Base-by-base conservation (phyloP, 2,888 invertebrate species). In the Leucoptera coffeella region DNA sequence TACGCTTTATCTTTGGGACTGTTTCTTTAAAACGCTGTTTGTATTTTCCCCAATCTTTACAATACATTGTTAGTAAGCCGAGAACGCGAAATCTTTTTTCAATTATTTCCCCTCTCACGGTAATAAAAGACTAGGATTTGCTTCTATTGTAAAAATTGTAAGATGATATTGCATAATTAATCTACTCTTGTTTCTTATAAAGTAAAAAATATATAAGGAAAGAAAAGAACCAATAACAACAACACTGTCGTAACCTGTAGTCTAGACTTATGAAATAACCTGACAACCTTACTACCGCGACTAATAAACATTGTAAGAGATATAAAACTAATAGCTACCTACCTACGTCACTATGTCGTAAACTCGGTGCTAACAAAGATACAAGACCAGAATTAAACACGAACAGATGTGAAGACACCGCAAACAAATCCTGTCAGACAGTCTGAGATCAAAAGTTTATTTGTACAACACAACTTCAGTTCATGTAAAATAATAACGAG, bases 241-340 rank as follows among this genome's bases (percentile, higher is more conserved):
- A n/a, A n/a, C n/a, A n/a, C n/a, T n/a, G n/a, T n/a, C n/a, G n/a
- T n/a, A n/a, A 51, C 46, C 40, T 36, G 40, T 34, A 46, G 67
- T 65, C 65, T 67, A 67, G 67, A 65, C 65, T 44, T 60, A 60
- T 56, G 58, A 55, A 60, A 64, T 58, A 57, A 57, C 64, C 56
- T 60, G 54, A 50, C 39, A 53, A 50, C 59, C 53, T 47, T n/a
- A n/a, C 51, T 53, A 49, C 50, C 47, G 43, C 45, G 48, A 50
- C 61, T 60, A 65, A 61, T 65, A 67, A 65, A 64, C 51, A 48
- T 57, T 60, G 59, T 64, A 55, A 53, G 60, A 45, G 39, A 38
- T 47, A 47, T 65, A 62, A 65, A 65, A 64, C 57, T 64, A 64
- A 67, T 60, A 56, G 56, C 47, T 38, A 42, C 45, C n/a, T n/a